Percentiles rank a stretch among this genome's conserved stretches.
These are phyloP conservation scores for Heliconius sara DNA, from an alignment of 2,888 invertebrate species.

Conservation along the genomic window DNA sequence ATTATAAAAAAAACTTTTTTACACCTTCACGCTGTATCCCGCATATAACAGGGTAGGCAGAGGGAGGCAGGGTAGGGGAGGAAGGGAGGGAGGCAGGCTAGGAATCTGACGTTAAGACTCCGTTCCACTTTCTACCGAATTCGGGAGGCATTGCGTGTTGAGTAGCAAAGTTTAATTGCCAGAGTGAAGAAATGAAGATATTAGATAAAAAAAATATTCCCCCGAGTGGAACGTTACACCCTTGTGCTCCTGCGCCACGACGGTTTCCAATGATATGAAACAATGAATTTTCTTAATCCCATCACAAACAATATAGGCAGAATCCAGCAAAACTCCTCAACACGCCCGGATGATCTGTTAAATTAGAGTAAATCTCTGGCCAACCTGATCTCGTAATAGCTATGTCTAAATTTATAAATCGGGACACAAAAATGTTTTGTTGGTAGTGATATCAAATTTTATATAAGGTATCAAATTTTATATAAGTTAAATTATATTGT, in stretches of 20 bases:
- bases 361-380: neutral
- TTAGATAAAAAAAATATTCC: neutral
- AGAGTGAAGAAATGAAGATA: too few relatives aligned
- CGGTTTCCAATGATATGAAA: neutral
- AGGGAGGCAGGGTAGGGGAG: too few relatives aligned
- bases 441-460: neutral
- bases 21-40: too few relatives aligned
- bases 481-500: neutral
- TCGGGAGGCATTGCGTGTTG: too few relatives aligned
- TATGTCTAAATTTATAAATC: slow-evolving; percentile 11
- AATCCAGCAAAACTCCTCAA: slow-evolving; percentile 62
- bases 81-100: too few relatives aligned
- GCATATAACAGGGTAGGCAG: too few relatives aligned
- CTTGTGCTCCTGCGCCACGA: too few relatives aligned
- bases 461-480: too few relatives aligned
- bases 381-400: slow-evolving; percentile 19
- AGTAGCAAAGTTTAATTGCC: too few relatives aligned
- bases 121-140: too few relatives aligned
- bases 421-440: slow-evolving; percentile 1
- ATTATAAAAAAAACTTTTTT: neutral
- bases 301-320: slow-evolving; percentile 65
- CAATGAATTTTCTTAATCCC: slow-evolving; percentile 66
- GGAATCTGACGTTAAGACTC: too few relatives aligned
- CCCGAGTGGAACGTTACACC: too few relatives aligned
- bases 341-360: slow-evolving; percentile 30